Percentiles rank a stretch among this genome's conserved stretches.
Conservation (phyloP, 2,888 invertebrate genomes). For the Carterocephalus palaemon region DNA sequence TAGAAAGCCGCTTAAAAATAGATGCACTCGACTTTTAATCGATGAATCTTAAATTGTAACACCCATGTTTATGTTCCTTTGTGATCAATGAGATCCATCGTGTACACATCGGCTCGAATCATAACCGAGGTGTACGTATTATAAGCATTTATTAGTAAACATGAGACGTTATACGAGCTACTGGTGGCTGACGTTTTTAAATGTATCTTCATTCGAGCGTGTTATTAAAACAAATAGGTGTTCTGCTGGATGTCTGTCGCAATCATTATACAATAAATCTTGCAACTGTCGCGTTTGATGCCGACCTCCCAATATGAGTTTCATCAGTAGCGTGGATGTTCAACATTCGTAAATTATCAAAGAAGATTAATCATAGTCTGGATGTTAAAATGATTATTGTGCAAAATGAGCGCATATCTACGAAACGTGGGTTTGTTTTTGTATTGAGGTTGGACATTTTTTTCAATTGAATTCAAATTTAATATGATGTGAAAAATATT, state of each 20-base stretch:
- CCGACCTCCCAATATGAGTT: slow-evolving; percentile 34
- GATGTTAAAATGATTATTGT: slow-evolving; percentile 3
- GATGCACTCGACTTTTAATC: slow-evolving; percentile 21
- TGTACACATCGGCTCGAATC: slow-evolving; percentile 7
- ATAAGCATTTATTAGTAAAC: slow-evolving; percentile 25
- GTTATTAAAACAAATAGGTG: slow-evolving; percentile 65
- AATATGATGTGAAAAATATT: slow-evolving; percentile 7
- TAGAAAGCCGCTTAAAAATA: slow-evolving; percentile 23
- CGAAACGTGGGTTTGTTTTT: slow-evolving; percentile 9
- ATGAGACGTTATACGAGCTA: slow-evolving; percentile 22
- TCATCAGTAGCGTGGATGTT: slow-evolving; percentile 31
- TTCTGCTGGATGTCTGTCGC: slow-evolving; percentile 45
- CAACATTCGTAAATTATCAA: slow-evolving; percentile 11
- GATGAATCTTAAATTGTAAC: slow-evolving; percentile 9
- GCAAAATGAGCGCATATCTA: background rate
- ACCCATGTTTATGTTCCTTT: slow-evolving; percentile 5
- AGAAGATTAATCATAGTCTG: slow-evolving; percentile 19
- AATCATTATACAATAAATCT: slow-evolving; percentile 66
- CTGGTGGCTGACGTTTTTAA: slow-evolving; percentile 27
- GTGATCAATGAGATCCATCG: slow-evolving; percentile 9
- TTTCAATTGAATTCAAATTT: slow-evolving; percentile 7
- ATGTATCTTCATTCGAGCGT: slow-evolving; percentile 44
- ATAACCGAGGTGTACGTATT: slow-evolving; percentile 15
- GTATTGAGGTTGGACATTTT: slow-evolving; percentile 7
- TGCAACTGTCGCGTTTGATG: slow-evolving; percentile 33